Percentiles rank a stretch among this genome's conserved stretches.
Conservation (phyloP, 2,113 vertebrate genomes). For the Halichoeres trimaculatus region DNA sequence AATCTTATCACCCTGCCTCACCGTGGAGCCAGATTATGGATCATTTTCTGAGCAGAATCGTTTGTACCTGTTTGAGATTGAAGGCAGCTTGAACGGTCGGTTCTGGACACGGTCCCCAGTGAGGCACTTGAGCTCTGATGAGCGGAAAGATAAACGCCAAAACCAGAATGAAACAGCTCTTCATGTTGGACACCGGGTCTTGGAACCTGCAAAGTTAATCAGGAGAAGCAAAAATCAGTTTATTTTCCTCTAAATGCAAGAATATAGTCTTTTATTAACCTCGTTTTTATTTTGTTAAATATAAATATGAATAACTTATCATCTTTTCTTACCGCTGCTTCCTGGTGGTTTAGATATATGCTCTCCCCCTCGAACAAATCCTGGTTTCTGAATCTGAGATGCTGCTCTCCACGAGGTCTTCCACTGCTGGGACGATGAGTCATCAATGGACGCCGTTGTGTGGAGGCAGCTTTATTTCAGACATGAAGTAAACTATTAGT, state of each 20-base stretch:
- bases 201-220: constrained; percentile 41
- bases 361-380: constrained; percentile 16
- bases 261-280: neutral
- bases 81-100: constrained; percentile 88
- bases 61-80: constrained; percentile 84
- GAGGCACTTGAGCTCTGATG: constrained; percentile 85
- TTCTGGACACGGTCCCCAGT: constrained; percentile 87
- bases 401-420: constrained; percentile 38
- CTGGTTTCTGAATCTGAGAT: constrained; percentile 54
- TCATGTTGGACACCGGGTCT: constrained; percentile 58
- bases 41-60: neutral
- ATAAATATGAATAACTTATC: neutral
- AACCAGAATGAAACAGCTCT: constrained; percentile 43
- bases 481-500: constrained; percentile 79
- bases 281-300: neutral
- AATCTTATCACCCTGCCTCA: neutral
- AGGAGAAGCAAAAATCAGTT: neutral
- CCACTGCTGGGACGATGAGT: constrained; percentile 23
- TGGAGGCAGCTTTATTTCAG: constrained; percentile 67
- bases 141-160: constrained; percentile 61
- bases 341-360: constrained; percentile 17
- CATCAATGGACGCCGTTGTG: constrained; percentile 75
- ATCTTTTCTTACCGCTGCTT: constrained; percentile 53
- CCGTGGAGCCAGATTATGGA: neutral
- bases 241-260: neutral